Percentiles rank a stretch among this genome's conserved stretches.
Conservation (phyloP, 2,797 vertebrate species). For the Ptychadena robeensis region DNA sequence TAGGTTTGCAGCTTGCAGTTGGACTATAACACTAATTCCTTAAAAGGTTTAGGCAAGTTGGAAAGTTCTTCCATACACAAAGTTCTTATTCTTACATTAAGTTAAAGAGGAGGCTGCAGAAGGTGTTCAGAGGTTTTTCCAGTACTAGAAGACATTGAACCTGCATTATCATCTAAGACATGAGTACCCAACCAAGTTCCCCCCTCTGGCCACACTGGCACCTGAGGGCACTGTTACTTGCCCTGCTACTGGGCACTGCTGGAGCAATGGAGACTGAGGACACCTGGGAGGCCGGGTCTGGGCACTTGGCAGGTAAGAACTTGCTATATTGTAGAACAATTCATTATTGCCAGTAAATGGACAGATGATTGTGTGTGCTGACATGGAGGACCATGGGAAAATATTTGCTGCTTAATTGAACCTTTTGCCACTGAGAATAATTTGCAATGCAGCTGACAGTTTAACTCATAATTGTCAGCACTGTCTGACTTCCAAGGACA, state of each 20-base stretch:
- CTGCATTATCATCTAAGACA: neutral
- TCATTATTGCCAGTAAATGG: neutral
- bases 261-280: constrained; percentile 16
- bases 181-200: neutral
- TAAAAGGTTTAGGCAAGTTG: neutral
- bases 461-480: neutral
- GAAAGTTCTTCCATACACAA: neutral
- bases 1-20: neutral
- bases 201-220: neutral
- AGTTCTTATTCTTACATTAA: neutral
- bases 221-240: constrained; percentile 16
- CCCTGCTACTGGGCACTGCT: neutral
- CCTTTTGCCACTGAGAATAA: neutral
- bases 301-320: constrained; percentile 50
- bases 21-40: neutral
- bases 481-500: neutral
- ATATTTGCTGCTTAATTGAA: neutral
- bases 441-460: neutral
- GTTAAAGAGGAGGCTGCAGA: neutral
- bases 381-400: neutral
- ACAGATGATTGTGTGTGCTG: neutral
- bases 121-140: neutral
- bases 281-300: constrained; percentile 45
- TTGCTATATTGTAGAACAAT: neutral
- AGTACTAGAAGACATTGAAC: neutral